A percentile compares a stretch with the other conserved stretches of the same genome.
phyloP scores from a whole-genome alignment of 2,888 invertebrate species.

The Hofmannophila pseudospretella region DNA sequence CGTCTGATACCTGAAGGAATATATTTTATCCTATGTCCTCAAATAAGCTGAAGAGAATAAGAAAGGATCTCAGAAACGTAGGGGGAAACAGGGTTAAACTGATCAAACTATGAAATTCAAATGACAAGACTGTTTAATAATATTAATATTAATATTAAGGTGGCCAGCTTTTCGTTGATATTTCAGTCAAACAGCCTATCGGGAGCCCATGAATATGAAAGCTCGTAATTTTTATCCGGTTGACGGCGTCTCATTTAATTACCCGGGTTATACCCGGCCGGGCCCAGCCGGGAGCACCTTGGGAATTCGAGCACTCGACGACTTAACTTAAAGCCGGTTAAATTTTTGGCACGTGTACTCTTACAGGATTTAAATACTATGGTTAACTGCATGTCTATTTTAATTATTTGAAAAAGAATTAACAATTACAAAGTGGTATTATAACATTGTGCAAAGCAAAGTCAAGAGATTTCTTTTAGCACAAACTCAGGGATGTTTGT shows the following conservation, averaged over 20 bases:
- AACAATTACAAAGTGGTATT: no score
- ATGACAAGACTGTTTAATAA: not conserved
- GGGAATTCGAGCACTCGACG: not conserved
- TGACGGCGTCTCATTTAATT: constrained; percentile 50
- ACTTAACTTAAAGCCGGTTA: constrained; percentile 11
- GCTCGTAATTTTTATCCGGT: constrained; percentile 49
- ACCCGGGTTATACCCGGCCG: constrained; percentile 32
- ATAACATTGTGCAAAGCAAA: no score
- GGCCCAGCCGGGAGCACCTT: constrained; percentile 16
- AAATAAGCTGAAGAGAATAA: not conserved
- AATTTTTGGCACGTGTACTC: no score
- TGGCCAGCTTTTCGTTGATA: no score
- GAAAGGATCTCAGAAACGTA: not conserved
- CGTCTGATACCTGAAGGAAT: no score
- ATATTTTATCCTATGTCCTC: not conserved
- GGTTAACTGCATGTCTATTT: no score
- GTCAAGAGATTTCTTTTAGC: no score
- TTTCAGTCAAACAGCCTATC: not conserved
- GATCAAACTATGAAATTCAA: not conserved
- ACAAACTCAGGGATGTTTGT: no score
- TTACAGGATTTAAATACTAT: no score
- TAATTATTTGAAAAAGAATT: no score
- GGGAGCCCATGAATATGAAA: constrained; percentile 34
- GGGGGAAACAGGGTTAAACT: not conserved
- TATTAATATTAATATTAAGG: constrained; percentile 11